Evolutionary conservation across 2,113 vertebrate genomes (phyloP).

Genomic region (Podarcis cretensis): DNA sequence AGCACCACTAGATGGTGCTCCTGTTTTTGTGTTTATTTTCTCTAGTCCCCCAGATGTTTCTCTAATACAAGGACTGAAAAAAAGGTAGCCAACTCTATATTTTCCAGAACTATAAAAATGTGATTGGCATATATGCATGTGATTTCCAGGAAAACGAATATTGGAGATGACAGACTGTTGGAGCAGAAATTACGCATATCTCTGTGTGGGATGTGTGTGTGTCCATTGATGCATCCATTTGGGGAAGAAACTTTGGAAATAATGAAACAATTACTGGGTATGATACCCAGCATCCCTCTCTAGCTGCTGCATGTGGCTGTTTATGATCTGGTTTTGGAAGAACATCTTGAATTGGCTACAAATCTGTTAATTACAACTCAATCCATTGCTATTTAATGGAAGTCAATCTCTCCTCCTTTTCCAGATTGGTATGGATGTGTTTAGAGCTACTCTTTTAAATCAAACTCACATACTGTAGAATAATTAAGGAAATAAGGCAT

Average conservation of each 20-base stretch:
- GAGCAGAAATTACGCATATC: not conserved
- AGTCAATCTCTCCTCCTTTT: not conserved
- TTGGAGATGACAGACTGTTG: not conserved
- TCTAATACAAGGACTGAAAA: not conserved
- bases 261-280: not conserved
- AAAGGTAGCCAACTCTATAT: not conserved
- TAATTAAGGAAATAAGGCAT: not conserved
- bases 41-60: fast-evolving
- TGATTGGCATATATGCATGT: not conserved
- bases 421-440: not conserved
- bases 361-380: not conserved
- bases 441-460: not conserved
- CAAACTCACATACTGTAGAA: not conserved
- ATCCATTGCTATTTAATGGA: not conserved
- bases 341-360: not conserved
- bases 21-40: constrained; percentile 25
- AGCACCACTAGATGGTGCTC: constrained; percentile 61
- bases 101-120: not conserved
- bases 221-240: not conserved
- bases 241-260: not conserved
- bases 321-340: not conserved
- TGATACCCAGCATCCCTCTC: not conserved
- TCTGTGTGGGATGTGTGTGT: not conserved
- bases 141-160: not conserved
- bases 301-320: not conserved